phyloP scores from a whole-genome alignment of 2,113 vertebrate species.

The Strigops habroptila region DNA sequence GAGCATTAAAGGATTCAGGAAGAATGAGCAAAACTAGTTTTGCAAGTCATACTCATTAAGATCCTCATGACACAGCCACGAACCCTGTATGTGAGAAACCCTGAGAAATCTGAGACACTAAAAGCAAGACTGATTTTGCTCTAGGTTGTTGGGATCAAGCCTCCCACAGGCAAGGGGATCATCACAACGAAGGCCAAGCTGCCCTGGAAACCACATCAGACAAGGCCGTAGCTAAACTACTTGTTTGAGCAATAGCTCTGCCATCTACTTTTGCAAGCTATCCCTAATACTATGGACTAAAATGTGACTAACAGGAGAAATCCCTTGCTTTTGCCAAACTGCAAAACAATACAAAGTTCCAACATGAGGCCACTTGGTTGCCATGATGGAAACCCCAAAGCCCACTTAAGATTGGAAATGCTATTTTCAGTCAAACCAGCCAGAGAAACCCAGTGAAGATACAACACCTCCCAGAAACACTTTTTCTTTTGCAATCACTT shows the following conservation, averaged over 20 bases:
- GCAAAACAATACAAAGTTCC: neutral
- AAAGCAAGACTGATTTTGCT: neutral
- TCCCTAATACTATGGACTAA: neutral
- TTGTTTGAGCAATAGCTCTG: neutral
- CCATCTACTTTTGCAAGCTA: neutral
- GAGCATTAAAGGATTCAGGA: neutral
- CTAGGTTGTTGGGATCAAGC: neutral
- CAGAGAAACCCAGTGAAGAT: neutral
- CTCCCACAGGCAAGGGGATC: neutral
- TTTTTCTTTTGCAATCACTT: neutral
- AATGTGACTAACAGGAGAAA: neutral
- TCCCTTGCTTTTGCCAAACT: neutral
- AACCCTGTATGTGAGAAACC: neutral
- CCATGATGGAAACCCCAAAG: neutral
- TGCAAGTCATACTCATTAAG: neutral
- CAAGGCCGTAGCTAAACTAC: neutral
- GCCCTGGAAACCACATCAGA: neutral
- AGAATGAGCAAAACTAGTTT: slow-evolving; percentile 23
- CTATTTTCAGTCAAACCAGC: neutral
- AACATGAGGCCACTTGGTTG: neutral
- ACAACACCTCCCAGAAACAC: neutral
- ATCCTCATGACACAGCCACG: neutral
- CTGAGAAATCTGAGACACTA: neutral
- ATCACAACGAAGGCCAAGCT: neutral
- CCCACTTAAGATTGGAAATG: neutral